Base-by-base conservation (phyloP, 2,888 invertebrate species). In the Heteropelma amictum region DNA sequence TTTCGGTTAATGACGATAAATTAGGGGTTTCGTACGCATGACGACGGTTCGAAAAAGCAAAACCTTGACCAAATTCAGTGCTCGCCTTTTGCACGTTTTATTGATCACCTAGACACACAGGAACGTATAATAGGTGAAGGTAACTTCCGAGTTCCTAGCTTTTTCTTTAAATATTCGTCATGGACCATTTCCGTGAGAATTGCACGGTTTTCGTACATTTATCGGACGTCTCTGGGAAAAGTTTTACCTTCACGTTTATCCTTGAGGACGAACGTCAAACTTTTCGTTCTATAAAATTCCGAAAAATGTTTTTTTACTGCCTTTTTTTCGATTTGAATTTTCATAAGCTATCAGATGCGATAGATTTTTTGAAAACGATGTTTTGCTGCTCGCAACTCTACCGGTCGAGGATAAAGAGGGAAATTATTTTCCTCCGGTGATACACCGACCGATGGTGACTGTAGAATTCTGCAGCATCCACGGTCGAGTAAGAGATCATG, bases 1-100 rank as follows among this genome's bases (percentile, higher is more conserved):
- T 81, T 82, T 72, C 21, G 73, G 77, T 82, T 85, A 84, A 85
- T 85, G 83, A 85, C 82, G 75, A 78, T 79, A 84, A 84, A 84
- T 85, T 84, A 84, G 79, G 85, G 83, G 80, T 85, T 79, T 70
- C 72, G 77, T 35, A 12, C 42, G 42, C 42, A 54, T 61, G 71
- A 79, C 73, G 72, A 72, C 76, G 79, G 81, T 78, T 68, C 56
- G 78, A 78, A 35, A 30, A 67, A 75, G 53, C 69, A 61, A 65
- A 79, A 76, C 79, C 79, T 79, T 79, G 79, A 78, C 79, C 76
- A 63, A 67, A 73, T 60, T 60, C 19, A 69, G 76, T 60, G 49
- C 42, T 70, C 26, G 45, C 45, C 35, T 56, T 60, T 71, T 53
- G 49, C 38, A 69, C 33, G 54, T 49, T 69, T 38, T 45, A 56